Percentiles rank a stretch among this genome's conserved stretches.
Evolutionary conservation across 92 coral and sea anemone genomes (phyloP).

Genomic region (Siderastrea siderea): DNA sequence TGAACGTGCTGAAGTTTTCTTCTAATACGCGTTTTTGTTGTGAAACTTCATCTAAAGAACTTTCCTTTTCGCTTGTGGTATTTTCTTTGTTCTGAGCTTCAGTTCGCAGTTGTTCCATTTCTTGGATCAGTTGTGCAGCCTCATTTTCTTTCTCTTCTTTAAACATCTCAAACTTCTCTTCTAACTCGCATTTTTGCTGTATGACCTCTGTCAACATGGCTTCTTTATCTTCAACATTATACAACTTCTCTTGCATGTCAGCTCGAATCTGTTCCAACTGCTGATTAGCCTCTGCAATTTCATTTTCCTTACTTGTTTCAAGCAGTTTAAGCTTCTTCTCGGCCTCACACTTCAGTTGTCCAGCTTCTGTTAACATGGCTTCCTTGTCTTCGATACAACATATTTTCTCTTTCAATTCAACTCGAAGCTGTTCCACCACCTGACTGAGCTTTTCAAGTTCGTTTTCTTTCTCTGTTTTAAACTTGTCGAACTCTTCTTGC

Average conservation of each 20-base stretch:
- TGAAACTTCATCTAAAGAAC: background rate
- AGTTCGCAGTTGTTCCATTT: background rate
- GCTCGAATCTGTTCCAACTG: background rate
- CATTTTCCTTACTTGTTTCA: background rate
- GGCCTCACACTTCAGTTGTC: background rate
- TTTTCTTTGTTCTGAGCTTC: background rate
- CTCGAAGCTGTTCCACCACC: background rate
- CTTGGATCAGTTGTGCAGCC: background rate
- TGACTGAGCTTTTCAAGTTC: background rate
- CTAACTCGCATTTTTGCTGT: conserved; percentile 4
- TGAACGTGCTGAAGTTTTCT: background rate
- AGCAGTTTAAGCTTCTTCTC: background rate
- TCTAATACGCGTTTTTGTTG: background rate
- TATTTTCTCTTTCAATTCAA: background rate
- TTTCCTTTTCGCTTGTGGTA: background rate
- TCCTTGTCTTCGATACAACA: background rate
- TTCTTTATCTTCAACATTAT: background rate
- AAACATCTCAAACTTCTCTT: background rate
- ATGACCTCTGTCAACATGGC: background rate
- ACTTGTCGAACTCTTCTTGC: background rate
- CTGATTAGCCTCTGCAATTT: background rate
- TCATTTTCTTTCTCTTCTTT: conserved; percentile 3
- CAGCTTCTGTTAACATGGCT: background rate
- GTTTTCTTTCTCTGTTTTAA: background rate
- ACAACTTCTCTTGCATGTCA: background rate